Evolutionary conservation across 2,888 invertebrate genomes (phyloP), one percentile per base, ranked within the genome.

Genomic region (Carpatolechia fugitivella): DNA sequence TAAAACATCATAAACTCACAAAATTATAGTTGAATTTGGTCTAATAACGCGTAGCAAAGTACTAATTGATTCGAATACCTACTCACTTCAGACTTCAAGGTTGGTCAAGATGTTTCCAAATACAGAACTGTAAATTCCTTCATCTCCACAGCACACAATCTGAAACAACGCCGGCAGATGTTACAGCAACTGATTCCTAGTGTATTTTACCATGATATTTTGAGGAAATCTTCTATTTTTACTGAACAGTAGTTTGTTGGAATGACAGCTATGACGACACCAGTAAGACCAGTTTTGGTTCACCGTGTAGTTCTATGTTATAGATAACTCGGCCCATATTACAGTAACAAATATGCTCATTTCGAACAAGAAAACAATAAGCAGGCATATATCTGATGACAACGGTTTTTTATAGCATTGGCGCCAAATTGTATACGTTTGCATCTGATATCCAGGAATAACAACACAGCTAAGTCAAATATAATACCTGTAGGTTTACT

Each of bases 391-490:
- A 29, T n/a, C n/a, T n/a, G n/a, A n/a, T n/a, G n/a, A n/a, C 86
- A 90, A 90, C 89, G 90, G 90, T 86, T 80, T 85, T 81, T 80
- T 65, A 73, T 72, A 74, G 74, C 85, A 80, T 90, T 90, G 90
- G 90, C 90, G 90, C 90, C 87, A 90, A 90, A 86, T 85, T 87
- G 89, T 85, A 84, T 89, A 89, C 90, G 90, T 89, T 89, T 84
- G 77, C 87, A 81, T 74, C 7, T 8, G 18, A 38, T 24, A 31
- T 3, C 16, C 7, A 47, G 38, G 13, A 33, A 50, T 38, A 38
- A 38, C 36, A 36, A 50, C 24, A 18, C 7, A 35, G 1, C 5
- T 14, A 1, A 16, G 11, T 29, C 8, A 3, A 18, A 13, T 6
- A 16, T 49, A 49, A 1, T 10, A 8, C 33, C n/a, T 33, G 16